phyloP scores from a whole-genome alignment of 2,113 vertebrate species.

The Probosciger aterrimus region DNA sequence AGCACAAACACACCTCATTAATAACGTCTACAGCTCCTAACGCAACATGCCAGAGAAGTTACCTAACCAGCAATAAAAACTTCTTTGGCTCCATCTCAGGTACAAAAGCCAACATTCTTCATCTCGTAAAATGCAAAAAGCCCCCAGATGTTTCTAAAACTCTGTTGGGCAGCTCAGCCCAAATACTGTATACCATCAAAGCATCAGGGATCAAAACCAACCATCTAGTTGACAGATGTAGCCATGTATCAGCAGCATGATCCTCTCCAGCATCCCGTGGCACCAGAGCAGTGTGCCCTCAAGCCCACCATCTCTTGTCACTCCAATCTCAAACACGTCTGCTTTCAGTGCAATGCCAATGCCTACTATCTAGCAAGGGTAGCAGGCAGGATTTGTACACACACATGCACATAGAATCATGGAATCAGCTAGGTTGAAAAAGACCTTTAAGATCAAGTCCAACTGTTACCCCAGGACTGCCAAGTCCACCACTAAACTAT shows the following conservation, averaged over 20 bases:
- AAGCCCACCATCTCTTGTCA: background rate
- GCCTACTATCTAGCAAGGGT: background rate
- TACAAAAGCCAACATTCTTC: constrained; percentile 27
- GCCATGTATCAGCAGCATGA: background rate
- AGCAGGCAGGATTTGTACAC: background rate
- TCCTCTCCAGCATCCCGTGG: background rate
- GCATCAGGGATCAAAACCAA: background rate
- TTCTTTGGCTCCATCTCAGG: background rate
- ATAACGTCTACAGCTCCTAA: background rate
- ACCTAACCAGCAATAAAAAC: constrained; percentile 53
- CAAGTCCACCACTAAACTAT: background rate
- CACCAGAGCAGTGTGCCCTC: fast-evolving
- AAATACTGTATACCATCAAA: background rate
- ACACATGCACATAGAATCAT: background rate
- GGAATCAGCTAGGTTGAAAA: background rate
- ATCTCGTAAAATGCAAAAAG: background rate
- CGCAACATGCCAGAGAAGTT: background rate
- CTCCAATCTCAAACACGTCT: background rate
- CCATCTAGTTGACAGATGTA: background rate
- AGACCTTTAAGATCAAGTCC: background rate
- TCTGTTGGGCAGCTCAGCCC: background rate
- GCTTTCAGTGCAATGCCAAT: background rate
- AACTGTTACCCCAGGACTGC: background rate
- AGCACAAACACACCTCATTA: constrained; percentile 24
- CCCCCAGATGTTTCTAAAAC: constrained; percentile 31